phyloP scores from a whole-genome alignment of 1,140 invertebrate species.

The Zaprionus capensis region DNA sequence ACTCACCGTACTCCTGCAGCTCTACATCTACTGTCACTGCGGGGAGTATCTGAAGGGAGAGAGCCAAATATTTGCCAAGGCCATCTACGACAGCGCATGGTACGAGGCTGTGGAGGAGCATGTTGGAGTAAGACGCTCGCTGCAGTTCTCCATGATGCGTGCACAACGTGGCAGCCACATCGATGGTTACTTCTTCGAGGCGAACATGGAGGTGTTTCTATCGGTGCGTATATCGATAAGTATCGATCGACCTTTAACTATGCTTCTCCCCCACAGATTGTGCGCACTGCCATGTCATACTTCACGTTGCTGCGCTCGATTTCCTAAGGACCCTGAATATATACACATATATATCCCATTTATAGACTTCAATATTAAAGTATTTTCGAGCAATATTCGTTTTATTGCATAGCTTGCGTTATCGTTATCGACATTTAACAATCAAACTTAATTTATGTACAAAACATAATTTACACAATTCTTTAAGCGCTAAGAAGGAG shows the following conservation, averaged over 20 bases:
- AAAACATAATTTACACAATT: conserved; percentile 67
- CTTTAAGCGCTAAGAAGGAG: conserved; percentile 54
- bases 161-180: conserved; percentile 49
- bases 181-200: conserved; percentile 62
- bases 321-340: neutral
- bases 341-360: neutral
- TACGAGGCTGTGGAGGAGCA: conserved; percentile 27
- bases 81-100: conserved; percentile 60
- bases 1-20: conserved; percentile 44
- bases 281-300: conserved; percentile 59
- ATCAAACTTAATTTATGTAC: conserved; percentile 68
- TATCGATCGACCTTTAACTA: neutral
- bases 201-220: conserved; percentile 58
- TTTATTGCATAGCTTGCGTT: conserved; percentile 76
- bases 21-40: conserved; percentile 59
- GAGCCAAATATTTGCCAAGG: conserved; percentile 43
- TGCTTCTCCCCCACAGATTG: conserved; percentile 37
- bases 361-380: neutral
- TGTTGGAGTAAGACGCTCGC: conserved; percentile 18
- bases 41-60: conserved; percentile 59
- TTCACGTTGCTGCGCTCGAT: conserved; percentile 49
- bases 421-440: conserved; percentile 65
- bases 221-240: conserved; percentile 29
- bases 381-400: conserved; percentile 68
- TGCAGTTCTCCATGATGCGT: conserved; percentile 59